Base-by-base conservation (phyloP, 2,113 vertebrate species). In the Tretioscincus oriximinensis region DNA sequence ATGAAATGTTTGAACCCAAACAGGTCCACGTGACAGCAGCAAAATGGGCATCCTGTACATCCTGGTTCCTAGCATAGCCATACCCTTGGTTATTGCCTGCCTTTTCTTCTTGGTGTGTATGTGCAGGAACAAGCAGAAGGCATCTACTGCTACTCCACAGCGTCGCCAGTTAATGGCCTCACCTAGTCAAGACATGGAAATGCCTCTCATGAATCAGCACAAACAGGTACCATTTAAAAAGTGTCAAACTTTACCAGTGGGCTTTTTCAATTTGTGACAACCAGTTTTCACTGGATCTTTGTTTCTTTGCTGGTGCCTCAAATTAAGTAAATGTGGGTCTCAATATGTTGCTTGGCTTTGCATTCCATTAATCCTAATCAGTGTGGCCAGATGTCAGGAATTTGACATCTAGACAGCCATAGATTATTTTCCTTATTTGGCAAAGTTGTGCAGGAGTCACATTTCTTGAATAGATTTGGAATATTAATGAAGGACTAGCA, bases 1-100 rank as follows among this genome's bases (percentile, higher is more conserved):
- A 76, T 0, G 4, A 11, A 21, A 20, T 11, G 4, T 60, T 88
- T 28, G 79, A 22, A 89, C 35, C n/a, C 78, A 26, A 21, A 4
- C 93, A 99, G 98, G 95, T 85, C 96, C 96, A 69, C 96, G 88
- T 63, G 97, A 98, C 83, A 96, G 93, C 92, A 94, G 96, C 85
- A 97, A 96, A 92, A 98, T 98, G 95, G 98, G 98, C 84, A 97
- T 99, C 67, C 95, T 99, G 58, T 98, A 99, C 89, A 99, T 99
- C 82, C 82, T 99, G 45, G 97, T 99, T 28, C 98, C 98, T 1
- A 98, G 98, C 77, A 97, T 99, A 29, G 95, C 98, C 61, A 98
- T 99, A 9, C 98, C 98, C 1, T 76, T 99, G 87, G 94, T 99
- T 89, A 97, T 98, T 0, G 97, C 98, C 22, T 99, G 97, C 92